Conservation (phyloP, 1,140 invertebrate species). For the Antheraea mylitta region DNA sequence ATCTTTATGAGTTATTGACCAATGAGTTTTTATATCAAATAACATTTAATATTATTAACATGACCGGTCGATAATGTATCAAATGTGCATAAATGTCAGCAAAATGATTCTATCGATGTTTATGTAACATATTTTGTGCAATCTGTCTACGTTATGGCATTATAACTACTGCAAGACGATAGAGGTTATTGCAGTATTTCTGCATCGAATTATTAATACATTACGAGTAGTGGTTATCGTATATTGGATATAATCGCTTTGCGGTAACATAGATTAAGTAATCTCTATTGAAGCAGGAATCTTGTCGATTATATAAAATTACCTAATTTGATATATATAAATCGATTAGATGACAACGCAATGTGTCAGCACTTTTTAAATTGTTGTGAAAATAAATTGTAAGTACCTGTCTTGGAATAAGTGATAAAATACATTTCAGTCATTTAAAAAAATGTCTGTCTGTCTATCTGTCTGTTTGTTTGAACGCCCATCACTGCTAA, state of each 20-base stretch:
- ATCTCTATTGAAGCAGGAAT: background rate
- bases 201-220: background rate
- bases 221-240: background rate
- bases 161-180: background rate
- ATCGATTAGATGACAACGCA: too few relatives aligned
- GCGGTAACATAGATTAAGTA: background rate
- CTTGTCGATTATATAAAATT: background rate
- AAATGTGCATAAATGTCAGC: background rate
- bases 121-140: conserved; percentile 1
- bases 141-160: background rate
- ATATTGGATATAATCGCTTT: background rate
- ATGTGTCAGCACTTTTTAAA: too few relatives aligned
- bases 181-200: background rate
- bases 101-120: background rate
- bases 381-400: too few relatives aligned
- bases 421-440: too few relatives aligned
- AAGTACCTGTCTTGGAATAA: too few relatives aligned
- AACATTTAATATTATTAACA: background rate
- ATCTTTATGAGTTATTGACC: background rate
- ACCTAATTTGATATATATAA: background rate
- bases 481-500: too few relatives aligned
- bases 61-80: background rate
- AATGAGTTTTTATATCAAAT: background rate
- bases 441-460: too few relatives aligned
- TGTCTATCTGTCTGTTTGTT: too few relatives aligned